phyloP scores from a whole-genome alignment of 2,888 invertebrate species.

The Meteorus cinctellus region DNA sequence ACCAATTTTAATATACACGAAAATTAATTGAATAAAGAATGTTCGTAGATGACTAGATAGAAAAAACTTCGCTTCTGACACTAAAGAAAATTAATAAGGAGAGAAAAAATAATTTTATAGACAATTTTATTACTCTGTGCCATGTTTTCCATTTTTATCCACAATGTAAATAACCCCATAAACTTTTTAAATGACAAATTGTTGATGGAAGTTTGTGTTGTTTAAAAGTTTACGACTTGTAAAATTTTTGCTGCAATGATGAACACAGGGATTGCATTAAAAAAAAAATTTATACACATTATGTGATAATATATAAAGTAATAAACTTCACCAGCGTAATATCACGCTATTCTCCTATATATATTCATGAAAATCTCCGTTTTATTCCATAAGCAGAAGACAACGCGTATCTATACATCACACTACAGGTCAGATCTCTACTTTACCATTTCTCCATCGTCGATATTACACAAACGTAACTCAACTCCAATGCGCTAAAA shows the following conservation, averaged over 20 bases:
- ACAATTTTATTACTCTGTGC: no score
- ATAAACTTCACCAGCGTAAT: not conserved
- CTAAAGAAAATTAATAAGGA: no score
- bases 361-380: not conserved
- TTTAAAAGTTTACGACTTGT: slow-evolving; percentile 5
- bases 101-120: not conserved
- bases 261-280: not conserved
- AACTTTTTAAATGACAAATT: slow-evolving; percentile 2
- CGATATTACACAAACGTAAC: slow-evolving; percentile 52
- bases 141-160: no score
- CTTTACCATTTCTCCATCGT: not conserved
- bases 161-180: not conserved
- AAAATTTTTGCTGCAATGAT: slow-evolving; percentile 14
- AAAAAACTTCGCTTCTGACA: no score
- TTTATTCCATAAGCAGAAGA: slow-evolving; percentile 1
- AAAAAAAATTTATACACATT: not conserved
- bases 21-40: no score
- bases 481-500: slow-evolving; percentile 55
- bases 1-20: no score
- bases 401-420: not conserved
- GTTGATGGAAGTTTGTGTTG: slow-evolving; percentile 1
- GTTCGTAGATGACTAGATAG: no score
- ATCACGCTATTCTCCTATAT: not conserved
- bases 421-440: not conserved
- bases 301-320: slow-evolving; percentile 14